Conservation (phyloP, 2,888 invertebrate genomes). For the Scaptodrosophila latifasciaeformis region DNA sequence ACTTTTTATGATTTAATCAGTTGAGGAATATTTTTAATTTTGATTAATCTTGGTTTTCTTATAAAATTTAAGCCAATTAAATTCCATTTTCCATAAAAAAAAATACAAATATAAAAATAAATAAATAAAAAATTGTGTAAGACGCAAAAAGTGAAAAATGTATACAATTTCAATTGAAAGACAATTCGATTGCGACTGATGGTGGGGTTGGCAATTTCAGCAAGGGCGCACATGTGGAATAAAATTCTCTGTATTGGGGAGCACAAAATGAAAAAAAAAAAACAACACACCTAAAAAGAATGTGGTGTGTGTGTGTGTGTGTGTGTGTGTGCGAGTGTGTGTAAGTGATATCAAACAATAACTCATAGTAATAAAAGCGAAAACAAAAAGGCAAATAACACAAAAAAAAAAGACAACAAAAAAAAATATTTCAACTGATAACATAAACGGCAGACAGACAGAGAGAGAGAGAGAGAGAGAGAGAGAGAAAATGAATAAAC, state of each 20-base stretch:
- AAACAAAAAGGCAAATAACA: conserved; percentile 12
- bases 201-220: conserved; percentile 35
- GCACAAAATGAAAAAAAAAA: no score
- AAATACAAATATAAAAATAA: no score
- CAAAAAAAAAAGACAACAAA: no score
- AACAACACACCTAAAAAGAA: conserved; percentile 7
- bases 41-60: no score
- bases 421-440: no score
- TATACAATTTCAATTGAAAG: conserved; percentile 33
- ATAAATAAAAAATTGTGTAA: no score
- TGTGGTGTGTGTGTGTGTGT: not conserved
- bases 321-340: conserved; percentile 2
- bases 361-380: conserved; percentile 24
- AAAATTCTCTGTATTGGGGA: conserved; percentile 8
- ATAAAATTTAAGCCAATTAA: no score
- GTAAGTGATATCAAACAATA: conserved; percentile 28
- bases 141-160: conserved; percentile 63
- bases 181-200: conserved; percentile 38
- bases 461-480: not conserved
- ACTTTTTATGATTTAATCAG: no score
- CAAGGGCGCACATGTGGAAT: not conserved
- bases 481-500: not conserved
- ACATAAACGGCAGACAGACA: conserved; percentile 7
- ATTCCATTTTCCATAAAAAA: no score
- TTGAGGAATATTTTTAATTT: no score